Evolutionary conservation across 2,797 vertebrate genomes (phyloP), one percentile per base, ranked within the genome.

Genomic region (Manis pentadactyla): DNA sequence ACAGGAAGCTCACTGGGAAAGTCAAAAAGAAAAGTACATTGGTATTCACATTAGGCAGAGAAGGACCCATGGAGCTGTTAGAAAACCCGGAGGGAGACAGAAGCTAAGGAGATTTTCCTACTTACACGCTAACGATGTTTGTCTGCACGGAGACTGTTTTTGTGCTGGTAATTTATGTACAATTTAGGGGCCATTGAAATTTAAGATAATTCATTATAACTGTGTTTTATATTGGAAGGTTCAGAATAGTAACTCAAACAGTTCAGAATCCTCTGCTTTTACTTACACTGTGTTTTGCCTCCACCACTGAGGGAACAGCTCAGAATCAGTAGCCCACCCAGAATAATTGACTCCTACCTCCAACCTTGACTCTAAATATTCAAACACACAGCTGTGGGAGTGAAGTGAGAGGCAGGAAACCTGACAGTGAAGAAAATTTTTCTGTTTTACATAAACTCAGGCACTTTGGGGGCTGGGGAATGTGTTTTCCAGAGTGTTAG

Each of bases 151-250:
- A 94, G 79, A 57, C 14, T 46, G 59, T 77, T 84, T 95, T 81
- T 74, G 64, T 34, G 61, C 55, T 88, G 37, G 57, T 75, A 31
- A 34, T 96, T 92, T 94, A 89, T 82, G 83, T 63, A 96, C 71
- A 87, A 75, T 95, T 96, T 94, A 97, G 83, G 78, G 69, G 46
- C 46, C 89, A 84, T 97, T 95, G 93, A 97, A 94, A 74, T 96
- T 98, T 81, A 83, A 37, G 27, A 85, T 95, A 95, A 96, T 89
- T 97, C 34, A 93, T 95, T 95, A 90, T 87, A 87, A 91, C 78
- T 94, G 39, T 61, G 78, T 90, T 92, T 95, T 89, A 42, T 78
- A 87, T 84, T 79, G 57, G 71, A 96, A 82, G 78, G 61, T 93
- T 96, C 91, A 88, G 87, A 92, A 79, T 55, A 89, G 87, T 61